Percentiles rank a stretch among this genome's conserved stretches.
Evolutionary conservation across 2,113 vertebrate species (phyloP).

Genomic region (Speoplatyrhinus poulsoni): DNA sequence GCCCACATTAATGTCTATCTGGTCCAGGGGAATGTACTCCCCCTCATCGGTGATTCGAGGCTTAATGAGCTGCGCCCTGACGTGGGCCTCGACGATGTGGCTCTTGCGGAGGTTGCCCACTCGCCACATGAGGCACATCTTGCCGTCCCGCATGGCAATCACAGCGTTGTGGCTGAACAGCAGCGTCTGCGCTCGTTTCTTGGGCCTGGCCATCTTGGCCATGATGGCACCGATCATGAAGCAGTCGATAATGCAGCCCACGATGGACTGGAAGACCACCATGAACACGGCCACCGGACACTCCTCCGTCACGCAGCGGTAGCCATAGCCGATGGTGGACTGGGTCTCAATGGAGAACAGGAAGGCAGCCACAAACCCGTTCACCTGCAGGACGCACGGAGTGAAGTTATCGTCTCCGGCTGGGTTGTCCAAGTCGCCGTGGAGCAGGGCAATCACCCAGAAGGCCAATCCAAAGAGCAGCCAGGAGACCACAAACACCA

Average conservation of each 20-base stretch:
- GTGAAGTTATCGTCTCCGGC: slow-evolving; percentile 86
- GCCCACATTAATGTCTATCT: slow-evolving; percentile 96
- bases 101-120: slow-evolving; percentile 96
- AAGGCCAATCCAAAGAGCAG: slow-evolving; percentile 91
- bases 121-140: slow-evolving; percentile 96
- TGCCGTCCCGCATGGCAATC: slow-evolving; percentile 92
- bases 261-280: slow-evolving; percentile 97
- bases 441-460: slow-evolving; percentile 95
- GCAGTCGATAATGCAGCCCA: slow-evolving; percentile 97
- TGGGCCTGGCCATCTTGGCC: slow-evolving; percentile 98
- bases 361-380: slow-evolving; percentile 95
- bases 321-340: slow-evolving; percentile 95
- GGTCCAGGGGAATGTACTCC: slow-evolving; percentile 95
- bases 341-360: slow-evolving; percentile 98
- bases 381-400: slow-evolving; percentile 93
- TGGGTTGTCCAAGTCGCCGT: slow-evolving; percentile 91
- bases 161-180: slow-evolving; percentile 94
- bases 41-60: slow-evolving; percentile 93
- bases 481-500: slow-evolving; percentile 95
- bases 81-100: slow-evolving; percentile 97
- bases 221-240: slow-evolving; percentile 99
- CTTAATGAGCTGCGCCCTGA: slow-evolving; percentile 94
- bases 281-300: slow-evolving; percentile 94
- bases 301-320: slow-evolving; percentile 96
- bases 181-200: slow-evolving; percentile 93